A percentile compares a stretch with the other conserved stretches of the same genome.
Conservation (phyloP, 2,797 vertebrate species). For the Muraenolepis orangiensis region DNA sequence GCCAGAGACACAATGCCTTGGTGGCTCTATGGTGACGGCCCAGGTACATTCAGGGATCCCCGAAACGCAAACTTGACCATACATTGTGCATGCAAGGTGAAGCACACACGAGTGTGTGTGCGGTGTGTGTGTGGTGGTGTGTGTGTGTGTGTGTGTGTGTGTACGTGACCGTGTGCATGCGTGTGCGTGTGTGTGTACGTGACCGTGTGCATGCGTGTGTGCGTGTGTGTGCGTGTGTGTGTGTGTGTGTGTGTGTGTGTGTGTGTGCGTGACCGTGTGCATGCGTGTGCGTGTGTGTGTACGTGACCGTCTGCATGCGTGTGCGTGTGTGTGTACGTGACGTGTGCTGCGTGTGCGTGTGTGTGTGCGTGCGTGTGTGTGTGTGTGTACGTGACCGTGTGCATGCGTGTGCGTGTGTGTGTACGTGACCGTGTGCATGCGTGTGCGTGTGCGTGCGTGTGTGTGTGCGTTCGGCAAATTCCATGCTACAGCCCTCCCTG, state of each 20-base stretch:
- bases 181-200: neutral
- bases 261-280: neutral
- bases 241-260: neutral
- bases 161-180: neutral
- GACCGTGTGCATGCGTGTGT: neutral
- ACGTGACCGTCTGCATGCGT: neutral
- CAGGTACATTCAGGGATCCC: neutral
- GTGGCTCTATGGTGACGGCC: neutral
- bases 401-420: neutral
- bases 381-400: neutral
- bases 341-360: neutral
- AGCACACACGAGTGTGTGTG: neutral
- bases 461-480: neutral
- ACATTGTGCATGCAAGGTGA: neutral
- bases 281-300: neutral
- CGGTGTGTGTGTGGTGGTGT: neutral
- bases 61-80: neutral
- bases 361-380: too few relatives aligned
- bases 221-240: neutral
- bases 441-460: neutral
- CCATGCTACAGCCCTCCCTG: slow-evolving; percentile 14
- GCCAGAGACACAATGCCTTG: slow-evolving; percentile 31
- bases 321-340: neutral
- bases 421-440: neutral
- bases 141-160: too few relatives aligned